phyloP scores from a whole-genome alignment of 2,888 invertebrate species.

The Lydus trimaculatus region DNA sequence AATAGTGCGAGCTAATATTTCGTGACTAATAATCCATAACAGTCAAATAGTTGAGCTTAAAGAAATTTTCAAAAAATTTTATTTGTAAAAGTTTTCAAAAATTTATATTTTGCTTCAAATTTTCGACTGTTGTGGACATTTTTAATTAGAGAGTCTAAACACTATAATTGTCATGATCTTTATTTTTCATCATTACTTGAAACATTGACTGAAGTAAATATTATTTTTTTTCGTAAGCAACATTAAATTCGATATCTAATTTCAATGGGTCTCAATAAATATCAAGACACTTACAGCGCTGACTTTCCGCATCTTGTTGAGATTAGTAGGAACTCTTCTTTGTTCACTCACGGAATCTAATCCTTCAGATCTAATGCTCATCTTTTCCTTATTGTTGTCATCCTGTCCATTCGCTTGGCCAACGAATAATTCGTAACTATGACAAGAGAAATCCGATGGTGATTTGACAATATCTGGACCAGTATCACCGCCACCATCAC shows the following conservation, averaged over 20 bases:
- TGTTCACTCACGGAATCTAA: constrained; percentile 92
- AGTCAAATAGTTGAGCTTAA: background rate
- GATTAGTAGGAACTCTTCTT: constrained; percentile 66
- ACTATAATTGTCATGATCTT: constrained; percentile 63
- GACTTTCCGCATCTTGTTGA: constrained; percentile 84
- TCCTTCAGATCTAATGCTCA: constrained; percentile 85
- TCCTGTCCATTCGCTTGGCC: constrained; percentile 87
- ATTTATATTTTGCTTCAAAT: background rate
- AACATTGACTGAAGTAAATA: constrained; percentile 28
- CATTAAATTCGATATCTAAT: constrained; percentile 39
- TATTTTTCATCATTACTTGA: constrained; percentile 43
- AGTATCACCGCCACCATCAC: constrained; percentile 64
- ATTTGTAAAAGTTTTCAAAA: background rate
- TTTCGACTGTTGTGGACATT: background rate
- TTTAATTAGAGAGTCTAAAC: constrained; percentile 53
- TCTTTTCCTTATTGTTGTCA: constrained; percentile 90
- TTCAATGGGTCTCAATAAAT: constrained; percentile 48
- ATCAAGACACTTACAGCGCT: constrained; percentile 82
- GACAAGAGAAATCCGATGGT: constrained; percentile 90
- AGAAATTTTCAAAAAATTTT: background rate
- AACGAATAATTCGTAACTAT: constrained; percentile 91
- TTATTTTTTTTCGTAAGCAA: constrained; percentile 36
- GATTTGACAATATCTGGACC: constrained; percentile 82
- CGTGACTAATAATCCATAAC: background rate
- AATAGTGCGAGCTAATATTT: constrained; percentile 9